Conservation (phyloP, 2,888 invertebrate species). For the Abscondita cerata region DNA sequence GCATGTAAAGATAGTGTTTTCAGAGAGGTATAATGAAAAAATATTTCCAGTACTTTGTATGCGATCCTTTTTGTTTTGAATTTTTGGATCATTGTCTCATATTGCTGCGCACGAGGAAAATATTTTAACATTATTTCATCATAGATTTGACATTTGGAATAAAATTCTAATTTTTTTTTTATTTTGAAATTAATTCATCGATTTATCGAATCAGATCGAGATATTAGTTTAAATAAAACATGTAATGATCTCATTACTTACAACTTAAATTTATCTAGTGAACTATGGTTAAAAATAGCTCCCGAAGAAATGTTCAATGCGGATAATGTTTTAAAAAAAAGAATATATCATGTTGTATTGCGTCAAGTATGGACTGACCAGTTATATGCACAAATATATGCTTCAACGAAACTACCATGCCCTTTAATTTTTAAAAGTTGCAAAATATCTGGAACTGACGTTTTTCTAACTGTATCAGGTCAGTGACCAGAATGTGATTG, state of each 20-base stretch:
- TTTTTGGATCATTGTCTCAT: neutral
- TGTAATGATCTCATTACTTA: neutral
- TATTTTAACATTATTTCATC: neutral
- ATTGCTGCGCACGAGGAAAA: neutral
- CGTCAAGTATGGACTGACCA: neutral
- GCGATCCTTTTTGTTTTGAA: neutral
- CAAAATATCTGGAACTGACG: neutral
- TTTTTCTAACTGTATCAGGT: neutral
- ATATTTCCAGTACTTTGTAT: neutral
- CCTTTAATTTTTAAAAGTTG: neutral
- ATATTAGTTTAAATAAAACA: neutral
- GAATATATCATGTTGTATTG: neutral
- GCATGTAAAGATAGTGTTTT: too few species aligned
- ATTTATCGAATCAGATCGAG: neutral
- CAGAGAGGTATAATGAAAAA: too few species aligned
- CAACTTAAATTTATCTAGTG: neutral
- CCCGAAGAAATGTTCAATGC: neutral
- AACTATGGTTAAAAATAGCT: neutral
- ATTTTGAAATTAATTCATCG: neutral
- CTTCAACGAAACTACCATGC: neutral
- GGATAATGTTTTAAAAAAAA: neutral
- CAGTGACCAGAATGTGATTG: neutral
- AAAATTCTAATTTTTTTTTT: neutral
- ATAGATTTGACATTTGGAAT: neutral
- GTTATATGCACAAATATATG: neutral